Conservation (phyloP, 92 coral and sea anemone genomes). For the Siderastrea siderea region DNA sequence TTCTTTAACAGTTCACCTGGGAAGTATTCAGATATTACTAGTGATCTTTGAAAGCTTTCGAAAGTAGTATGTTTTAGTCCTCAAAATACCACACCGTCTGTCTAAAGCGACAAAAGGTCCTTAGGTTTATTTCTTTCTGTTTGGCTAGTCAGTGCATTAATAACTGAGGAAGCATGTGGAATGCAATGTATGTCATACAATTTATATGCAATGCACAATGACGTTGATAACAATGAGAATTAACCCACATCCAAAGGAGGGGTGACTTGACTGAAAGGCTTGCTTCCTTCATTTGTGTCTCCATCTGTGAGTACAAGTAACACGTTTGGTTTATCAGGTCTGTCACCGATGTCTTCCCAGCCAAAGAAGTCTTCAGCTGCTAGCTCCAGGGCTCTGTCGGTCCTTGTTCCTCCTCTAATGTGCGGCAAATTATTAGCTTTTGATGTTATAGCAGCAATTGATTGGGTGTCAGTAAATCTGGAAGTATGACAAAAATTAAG, state of each 20-base stretch:
- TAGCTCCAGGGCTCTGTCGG: slow-evolving; percentile 41
- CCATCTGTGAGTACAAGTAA: slow-evolving; percentile 29
- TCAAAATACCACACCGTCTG: no score
- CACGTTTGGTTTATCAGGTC: slow-evolving; percentile 35
- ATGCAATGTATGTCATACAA: no score
- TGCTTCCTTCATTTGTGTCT: slow-evolving; percentile 21
- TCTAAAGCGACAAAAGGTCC: no score
- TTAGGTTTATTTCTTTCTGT: no score
- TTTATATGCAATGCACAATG: no score
- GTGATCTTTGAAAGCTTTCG: no score
- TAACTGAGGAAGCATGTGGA: no score
- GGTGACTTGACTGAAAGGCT: background rate
- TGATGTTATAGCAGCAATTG: background rate
- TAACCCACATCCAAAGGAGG: slow-evolving; percentile 7
- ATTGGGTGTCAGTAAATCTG: background rate
- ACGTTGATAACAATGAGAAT: background rate
- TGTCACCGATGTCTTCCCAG: slow-evolving; percentile 29
- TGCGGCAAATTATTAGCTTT: background rate
- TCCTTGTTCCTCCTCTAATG: slow-evolving; percentile 26
- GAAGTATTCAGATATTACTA: no score
- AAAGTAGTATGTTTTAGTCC: no score
- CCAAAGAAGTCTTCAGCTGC: slow-evolving; percentile 25
- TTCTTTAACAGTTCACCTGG: no score
- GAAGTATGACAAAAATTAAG: background rate
- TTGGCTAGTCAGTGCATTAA: no score